These are phyloP conservation scores for Drosophila tripunctata DNA, from an alignment of 2,888 invertebrate species.

Conservation along the genomic window DNA sequence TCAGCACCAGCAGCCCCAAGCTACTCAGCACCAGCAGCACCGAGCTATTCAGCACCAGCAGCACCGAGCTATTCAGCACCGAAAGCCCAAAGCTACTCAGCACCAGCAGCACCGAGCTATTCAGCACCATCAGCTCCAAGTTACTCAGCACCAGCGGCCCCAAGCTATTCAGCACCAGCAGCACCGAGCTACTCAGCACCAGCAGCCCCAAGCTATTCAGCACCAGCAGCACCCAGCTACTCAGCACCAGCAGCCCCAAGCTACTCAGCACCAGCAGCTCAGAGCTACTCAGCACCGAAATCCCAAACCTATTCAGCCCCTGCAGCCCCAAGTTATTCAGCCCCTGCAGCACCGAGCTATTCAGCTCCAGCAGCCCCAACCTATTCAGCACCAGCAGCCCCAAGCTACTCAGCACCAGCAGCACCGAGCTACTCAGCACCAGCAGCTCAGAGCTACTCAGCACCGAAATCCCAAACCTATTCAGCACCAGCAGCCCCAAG, in stretches of 20 bases:
- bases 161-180: conserved; percentile 26
- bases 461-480: conserved; percentile 14
- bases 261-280: conserved; percentile 20
- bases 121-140: conserved; percentile 10
- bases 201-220: conserved; percentile 3
- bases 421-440: conserved; percentile 35
- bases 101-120: conserved; percentile 5
- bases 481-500: conserved; percentile 35
- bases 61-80: conserved; percentile 25
- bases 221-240: conserved; percentile 12
- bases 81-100: neutral
- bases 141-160: conserved; percentile 17
- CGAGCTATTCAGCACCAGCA: conserved; percentile 37
- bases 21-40: conserved; percentile 18
- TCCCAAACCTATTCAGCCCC: conserved; percentile 23
- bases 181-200: conserved; percentile 31
- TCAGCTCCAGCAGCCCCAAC: conserved; percentile 9
- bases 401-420: conserved; percentile 25
- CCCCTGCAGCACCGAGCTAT: conserved; percentile 5
- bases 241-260: conserved; percentile 29
- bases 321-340: conserved; percentile 1
- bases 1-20: conserved; percentile 28
- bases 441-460: conserved; percentile 13
- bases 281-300: conserved; percentile 39
- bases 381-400: conserved; percentile 16